Base-by-base conservation (phyloP, 2,888 invertebrate genomes). In the Brenthis daphne region DNA sequence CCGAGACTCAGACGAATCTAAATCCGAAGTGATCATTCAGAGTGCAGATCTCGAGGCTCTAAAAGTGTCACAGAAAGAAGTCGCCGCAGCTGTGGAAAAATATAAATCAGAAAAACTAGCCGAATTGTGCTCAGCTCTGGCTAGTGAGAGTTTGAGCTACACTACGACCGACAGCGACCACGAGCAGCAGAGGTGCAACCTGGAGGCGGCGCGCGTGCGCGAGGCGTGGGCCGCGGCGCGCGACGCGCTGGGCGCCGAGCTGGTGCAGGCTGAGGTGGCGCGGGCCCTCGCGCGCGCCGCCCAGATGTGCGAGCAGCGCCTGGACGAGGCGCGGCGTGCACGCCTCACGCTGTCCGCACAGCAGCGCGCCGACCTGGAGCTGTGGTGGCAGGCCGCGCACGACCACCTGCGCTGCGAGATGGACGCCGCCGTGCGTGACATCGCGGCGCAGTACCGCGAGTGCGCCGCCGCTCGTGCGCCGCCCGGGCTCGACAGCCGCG, bases 171-270 rank as follows among this genome's bases (percentile, higher is more conserved):
- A 94, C 80, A 84, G 90, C 66, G 87, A 90, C 57, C 85, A 88
- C 69, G 86, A 92, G 71, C 77, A 88, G 77, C 81, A 90, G 76
- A 77, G 89, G 70, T 76, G 89, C 76, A 85, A 86, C 79, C 75
- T 93, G 37, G 95, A 95, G 74, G 95, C 96, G 75, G 94, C 94
- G 66, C 93, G 96, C 50, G 95, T 96, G 24, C 94, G 96, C 47
- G 96, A 96, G 78, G 96, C 96, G 6, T 96, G 96, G 95, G 94
- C 95, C 53, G 93, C 95, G 70, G 96, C 97, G 1, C 95, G 96
- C 65, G 96, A 96, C 79, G 94, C 95, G 1, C 95, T 96, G 0
- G 96, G 95, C 77, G 94, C 95, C 2, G 96, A 96, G 83, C 89
- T 97, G 43, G 95, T 96, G 43, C 96, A 96, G 80, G 95, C 96